Evolutionary conservation across 2,888 invertebrate species (phyloP), one percentile per base, ranked within the genome.

Genomic region (Timema cristinae): DNA sequence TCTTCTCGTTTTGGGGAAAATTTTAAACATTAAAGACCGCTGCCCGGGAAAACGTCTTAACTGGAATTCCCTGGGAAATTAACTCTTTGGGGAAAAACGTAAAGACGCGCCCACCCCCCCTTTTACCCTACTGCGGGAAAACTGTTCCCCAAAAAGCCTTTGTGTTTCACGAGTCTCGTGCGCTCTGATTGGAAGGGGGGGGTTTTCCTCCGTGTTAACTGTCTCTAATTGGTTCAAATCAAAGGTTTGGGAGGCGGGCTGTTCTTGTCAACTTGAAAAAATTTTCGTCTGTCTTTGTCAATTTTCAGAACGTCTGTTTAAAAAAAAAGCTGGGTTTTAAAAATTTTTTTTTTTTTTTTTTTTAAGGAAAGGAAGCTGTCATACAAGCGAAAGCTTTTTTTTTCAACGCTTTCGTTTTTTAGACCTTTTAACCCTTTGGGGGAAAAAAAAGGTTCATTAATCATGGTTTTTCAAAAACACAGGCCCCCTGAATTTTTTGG

Each of bases 181-280:
- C 59, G 13, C 9, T 32, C 5, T 59, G 59, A 13, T 13, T 13
- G 63, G 48, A 54, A 6, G 69, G 49, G 47, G 49, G 61, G 49
- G 61, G n/a, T n/a, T 13, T 8, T 10, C 54, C 11, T 8, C 1
- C 61, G 63, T 48, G 47, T 63, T 63, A 63, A 63, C 63, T 63
- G 5, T 59, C 54, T 49, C 52, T 73, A 73, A 73, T 72, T 73
- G 71, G 63, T 73, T 71, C 73, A 73, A 73, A 73, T 73, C 71
- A 71, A 69, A 50, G 47, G 56, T n/a, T n/a, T 51, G 51, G 16
- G 9, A 51, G 32, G 15, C 61, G n/a, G 56, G 7, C 54, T 50
- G 59, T 67, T 71, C 71, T 71, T 71, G 71, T 32, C 59, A 32
- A 7, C 63, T 9, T 7, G 63, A 6, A 0, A 47, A n/a, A n/a